A percentile compares a stretch with the other conserved stretches of the same genome.
Evolutionary conservation across 30 jellyfish, hydroid and myxozoan genomes (phyloP).

Genomic region (Pseudorhiza aurosa): DNA sequence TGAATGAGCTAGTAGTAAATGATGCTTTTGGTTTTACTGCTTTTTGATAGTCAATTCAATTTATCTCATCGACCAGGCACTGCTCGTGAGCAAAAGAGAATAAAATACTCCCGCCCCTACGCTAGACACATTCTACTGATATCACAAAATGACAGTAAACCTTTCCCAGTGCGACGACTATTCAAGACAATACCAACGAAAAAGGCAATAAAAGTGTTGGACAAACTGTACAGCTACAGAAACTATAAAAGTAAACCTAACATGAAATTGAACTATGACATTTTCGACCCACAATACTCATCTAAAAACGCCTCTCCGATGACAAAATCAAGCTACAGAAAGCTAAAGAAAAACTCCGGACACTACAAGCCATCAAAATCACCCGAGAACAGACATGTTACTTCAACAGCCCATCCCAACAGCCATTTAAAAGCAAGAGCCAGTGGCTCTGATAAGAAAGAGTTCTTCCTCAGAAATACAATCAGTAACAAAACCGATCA

Average conservation of each 20-base stretch:
- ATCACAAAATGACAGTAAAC: conserved; percentile 44
- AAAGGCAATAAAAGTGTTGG: conserved; percentile 11
- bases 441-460: conserved; percentile 21
- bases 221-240: conserved; percentile 28
- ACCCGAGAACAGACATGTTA: neutral
- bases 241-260: neutral
- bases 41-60: too few species aligned
- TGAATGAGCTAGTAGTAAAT: too few species aligned
- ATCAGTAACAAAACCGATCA: conserved; percentile 1
- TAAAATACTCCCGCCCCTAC: neutral
- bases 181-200: conserved; percentile 24
- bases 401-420: neutral
- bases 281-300: conserved; percentile 54
- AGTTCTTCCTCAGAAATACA: conserved; percentile 36
- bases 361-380: neutral
- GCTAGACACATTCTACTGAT: conserved; percentile 45
- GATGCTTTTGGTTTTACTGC: too few species aligned
- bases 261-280: conserved; percentile 40
- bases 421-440: neutral
- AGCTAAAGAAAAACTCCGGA: neutral
- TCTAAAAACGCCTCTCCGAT: conserved; percentile 8
- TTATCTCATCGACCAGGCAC: too few species aligned
- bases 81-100: too few species aligned
- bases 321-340: conserved; percentile 20
- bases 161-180: conserved; percentile 17